Evolutionary conservation across 2,888 invertebrate species (phyloP).

Genomic region (Drosophila limbata): DNA sequence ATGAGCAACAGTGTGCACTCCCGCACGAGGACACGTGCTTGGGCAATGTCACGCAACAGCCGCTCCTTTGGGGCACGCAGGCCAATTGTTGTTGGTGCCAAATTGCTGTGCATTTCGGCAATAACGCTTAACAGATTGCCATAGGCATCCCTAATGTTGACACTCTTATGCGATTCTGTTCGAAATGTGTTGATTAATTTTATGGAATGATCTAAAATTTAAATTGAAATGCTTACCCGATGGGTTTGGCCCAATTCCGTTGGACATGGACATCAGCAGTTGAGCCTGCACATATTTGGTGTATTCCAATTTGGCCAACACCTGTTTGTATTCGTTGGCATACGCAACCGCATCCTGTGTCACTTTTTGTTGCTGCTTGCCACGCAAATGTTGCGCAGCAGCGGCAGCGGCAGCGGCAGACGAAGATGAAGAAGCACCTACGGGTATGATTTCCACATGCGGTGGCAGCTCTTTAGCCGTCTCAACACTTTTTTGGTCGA

Average conservation of each 20-base stretch:
- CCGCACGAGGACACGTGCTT: slow-evolving; percentile 64
- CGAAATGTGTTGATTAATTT: not conserved
- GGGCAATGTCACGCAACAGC: slow-evolving; percentile 57
- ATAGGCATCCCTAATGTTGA: slow-evolving; percentile 44
- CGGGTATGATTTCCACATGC: slow-evolving; percentile 50
- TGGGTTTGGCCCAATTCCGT: slow-evolving; percentile 1
- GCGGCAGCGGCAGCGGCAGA: not conserved
- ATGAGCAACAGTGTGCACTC: slow-evolving; percentile 57
- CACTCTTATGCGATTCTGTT: slow-evolving; percentile 10
- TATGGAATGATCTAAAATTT: too few relatives aligned
- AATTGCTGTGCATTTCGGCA: slow-evolving; percentile 45
- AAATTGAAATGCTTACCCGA: slow-evolving; percentile 10
- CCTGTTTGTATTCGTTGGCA: slow-evolving; percentile 61
- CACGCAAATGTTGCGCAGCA: not conserved
- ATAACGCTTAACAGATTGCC: slow-evolving; percentile 50
- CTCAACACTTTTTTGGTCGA: not conserved
- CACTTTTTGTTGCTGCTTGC: slow-evolving; percentile 8
- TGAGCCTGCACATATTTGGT: slow-evolving; percentile 66
- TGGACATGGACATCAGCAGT: slow-evolving; percentile 46
- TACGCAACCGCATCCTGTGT: slow-evolving; percentile 38
- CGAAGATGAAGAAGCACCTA: not conserved
- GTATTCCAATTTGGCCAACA: slow-evolving; percentile 68
- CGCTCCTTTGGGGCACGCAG: slow-evolving; percentile 69
- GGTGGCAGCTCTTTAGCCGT: not conserved
- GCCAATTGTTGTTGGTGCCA: slow-evolving; percentile 54